These are phyloP conservation scores for Clarias laeviceps DNA, from an alignment of 2,797 vertebrate genomes.

Conservation along the genomic window DNA sequence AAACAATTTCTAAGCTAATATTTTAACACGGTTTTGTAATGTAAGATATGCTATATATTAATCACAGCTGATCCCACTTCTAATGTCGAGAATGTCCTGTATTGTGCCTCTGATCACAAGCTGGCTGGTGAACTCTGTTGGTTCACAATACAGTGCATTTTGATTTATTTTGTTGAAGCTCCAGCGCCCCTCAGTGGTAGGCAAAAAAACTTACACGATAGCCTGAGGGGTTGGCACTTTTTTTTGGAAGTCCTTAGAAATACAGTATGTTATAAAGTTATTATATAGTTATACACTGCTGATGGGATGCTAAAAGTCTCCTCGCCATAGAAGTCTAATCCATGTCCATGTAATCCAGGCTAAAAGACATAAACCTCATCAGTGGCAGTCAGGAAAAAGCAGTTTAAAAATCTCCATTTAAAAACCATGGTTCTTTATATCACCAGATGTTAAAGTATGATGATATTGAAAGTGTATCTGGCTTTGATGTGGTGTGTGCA, in stretches of 20 bases:
- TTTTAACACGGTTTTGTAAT: neutral
- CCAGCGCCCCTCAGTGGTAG: conserved; percentile 67
- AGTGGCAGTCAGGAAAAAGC: neutral
- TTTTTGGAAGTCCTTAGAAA: neutral
- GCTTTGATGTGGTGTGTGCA: conserved; percentile 69
- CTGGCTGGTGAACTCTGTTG: conserved; percentile 13
- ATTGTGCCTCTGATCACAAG: neutral
- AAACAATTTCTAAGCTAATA: neutral
- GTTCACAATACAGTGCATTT: neutral
- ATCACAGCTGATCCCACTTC: neutral
- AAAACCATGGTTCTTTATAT: neutral
- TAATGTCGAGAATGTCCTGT: neutral
- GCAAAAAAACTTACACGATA: neutral
- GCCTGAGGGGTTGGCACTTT: neutral
- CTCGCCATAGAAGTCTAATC: neutral
- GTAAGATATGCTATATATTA: neutral
- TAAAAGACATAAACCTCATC: no score
- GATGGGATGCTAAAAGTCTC: neutral
- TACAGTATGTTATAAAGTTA: neutral
- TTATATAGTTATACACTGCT: neutral
- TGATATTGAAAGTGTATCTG: conserved; percentile 12
- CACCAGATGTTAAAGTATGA: neutral
- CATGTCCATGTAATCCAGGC: neutral
- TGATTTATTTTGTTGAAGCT: conserved; percentile 50
- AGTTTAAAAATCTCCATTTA: neutral